Percentiles rank a stretch among this genome's conserved stretches.
Evolutionary conservation across 1,140 invertebrate genomes (phyloP).

Genomic region (Drosophila tani): DNA sequence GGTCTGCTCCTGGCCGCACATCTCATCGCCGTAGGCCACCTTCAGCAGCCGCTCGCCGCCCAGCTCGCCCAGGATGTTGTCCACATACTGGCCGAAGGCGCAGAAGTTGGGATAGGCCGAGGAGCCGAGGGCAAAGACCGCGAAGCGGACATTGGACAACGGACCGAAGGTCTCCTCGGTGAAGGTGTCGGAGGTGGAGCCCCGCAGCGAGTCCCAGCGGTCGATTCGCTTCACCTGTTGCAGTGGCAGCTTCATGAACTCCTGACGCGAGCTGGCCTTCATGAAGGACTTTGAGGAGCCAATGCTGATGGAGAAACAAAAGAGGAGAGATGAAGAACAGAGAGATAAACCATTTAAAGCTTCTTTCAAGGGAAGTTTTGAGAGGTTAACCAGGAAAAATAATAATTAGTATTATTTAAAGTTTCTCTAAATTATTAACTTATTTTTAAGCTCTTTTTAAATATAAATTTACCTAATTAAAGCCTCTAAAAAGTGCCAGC

Average conservation of each 20-base stretch:
- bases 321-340: neutral
- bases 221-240: constrained; percentile 84
- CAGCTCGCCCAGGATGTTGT: constrained; percentile 94
- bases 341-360: no score
- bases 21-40: constrained; percentile 95
- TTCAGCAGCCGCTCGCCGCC: constrained; percentile 94
- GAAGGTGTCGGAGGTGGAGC: constrained; percentile 90
- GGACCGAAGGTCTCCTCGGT: constrained; percentile 94
- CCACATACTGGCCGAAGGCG: constrained; percentile 97
- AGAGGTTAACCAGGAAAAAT: no score
- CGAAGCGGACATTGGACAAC: constrained; percentile 96
- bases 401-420: neutral
- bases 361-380: no score
- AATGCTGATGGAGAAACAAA: constrained; percentile 61
- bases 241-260: constrained; percentile 87
- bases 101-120: constrained; percentile 99
- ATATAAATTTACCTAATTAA: neutral
- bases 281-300: constrained; percentile 95
- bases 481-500: neutral
- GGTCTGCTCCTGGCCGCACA: constrained; percentile 97
- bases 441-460: neutral
- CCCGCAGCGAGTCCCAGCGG: constrained; percentile 89
- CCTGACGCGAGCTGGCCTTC: constrained; percentile 94
- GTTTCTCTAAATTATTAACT: neutral
- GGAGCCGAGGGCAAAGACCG: constrained; percentile 97